phyloP scores from a whole-genome alignment of 2,888 invertebrate species.

The Apamea monoglypha region DNA sequence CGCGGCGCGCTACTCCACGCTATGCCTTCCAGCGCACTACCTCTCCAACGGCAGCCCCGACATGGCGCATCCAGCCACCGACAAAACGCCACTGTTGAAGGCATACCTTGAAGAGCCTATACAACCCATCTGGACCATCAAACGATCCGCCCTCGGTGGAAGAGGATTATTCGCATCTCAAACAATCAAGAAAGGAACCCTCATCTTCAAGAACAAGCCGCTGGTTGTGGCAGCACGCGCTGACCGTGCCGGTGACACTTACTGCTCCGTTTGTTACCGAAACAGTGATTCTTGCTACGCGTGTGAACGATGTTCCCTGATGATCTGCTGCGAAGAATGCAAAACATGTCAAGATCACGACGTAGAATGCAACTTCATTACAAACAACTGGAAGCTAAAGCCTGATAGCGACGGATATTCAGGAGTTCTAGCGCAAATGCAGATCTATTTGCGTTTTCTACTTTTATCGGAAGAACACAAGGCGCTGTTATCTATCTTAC shows the following conservation, averaged over 20 bases:
- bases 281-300: slow-evolving; percentile 76
- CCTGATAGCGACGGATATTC: slow-evolving; percentile 64
- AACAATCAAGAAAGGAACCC: slow-evolving; percentile 91
- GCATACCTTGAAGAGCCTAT: slow-evolving; percentile 62
- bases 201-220: slow-evolving; percentile 92
- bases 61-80: slow-evolving; percentile 65
- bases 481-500: slow-evolving; percentile 85
- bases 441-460: slow-evolving; percentile 79
- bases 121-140: slow-evolving; percentile 89
- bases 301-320: slow-evolving; percentile 92
- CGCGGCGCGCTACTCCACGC: slow-evolving; percentile 72
- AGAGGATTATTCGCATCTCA: slow-evolving; percentile 93
- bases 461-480: slow-evolving; percentile 81
- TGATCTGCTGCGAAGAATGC: slow-evolving; percentile 92
- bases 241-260: slow-evolving; percentile 85
- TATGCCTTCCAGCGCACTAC: slow-evolving; percentile 67
- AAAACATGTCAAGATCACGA: slow-evolving; percentile 88
- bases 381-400: slow-evolving; percentile 85
- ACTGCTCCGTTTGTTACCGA: slow-evolving; percentile 92
- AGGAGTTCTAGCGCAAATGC: slow-evolving; percentile 69
- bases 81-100: slow-evolving; percentile 57
- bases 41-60: slow-evolving; percentile 56
- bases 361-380: slow-evolving; percentile 91
- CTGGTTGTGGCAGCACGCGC: slow-evolving; percentile 92
- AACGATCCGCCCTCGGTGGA: slow-evolving; percentile 91